These are phyloP conservation scores for Atherix ibis DNA, from an alignment of 2,888 invertebrate species.

Conservation along the genomic window DNA sequence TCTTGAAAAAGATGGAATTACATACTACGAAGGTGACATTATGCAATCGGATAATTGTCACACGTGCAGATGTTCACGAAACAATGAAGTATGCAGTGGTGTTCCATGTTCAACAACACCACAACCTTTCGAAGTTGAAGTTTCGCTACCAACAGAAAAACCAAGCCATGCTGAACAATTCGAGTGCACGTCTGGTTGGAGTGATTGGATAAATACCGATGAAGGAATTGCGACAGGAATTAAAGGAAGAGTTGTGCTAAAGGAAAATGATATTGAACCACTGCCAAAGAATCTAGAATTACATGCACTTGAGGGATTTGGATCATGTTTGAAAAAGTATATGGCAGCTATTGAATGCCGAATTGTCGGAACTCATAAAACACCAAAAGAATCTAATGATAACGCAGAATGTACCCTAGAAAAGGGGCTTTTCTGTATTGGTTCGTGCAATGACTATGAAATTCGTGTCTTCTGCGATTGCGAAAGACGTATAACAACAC, in stretches of 20 bases:
- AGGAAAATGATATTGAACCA: constrained; percentile 38
- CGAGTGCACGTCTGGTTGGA: constrained; percentile 58
- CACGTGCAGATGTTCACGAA: constrained; percentile 59
- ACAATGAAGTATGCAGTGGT: constrained; percentile 52
- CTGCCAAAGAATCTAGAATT: constrained; percentile 39
- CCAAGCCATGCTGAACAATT: constrained; percentile 18
- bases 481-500: constrained; percentile 10
- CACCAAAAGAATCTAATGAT: constrained; percentile 52
- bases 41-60: constrained; percentile 64
- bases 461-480: constrained; percentile 60
- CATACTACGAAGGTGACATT: constrained; percentile 61
- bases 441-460: constrained; percentile 66
- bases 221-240: constrained; percentile 15
- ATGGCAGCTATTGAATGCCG: constrained; percentile 65
- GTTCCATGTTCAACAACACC: constrained; percentile 39
- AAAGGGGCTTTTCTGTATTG: constrained; percentile 52
- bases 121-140: constrained; percentile 3
- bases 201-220: constrained; percentile 51
- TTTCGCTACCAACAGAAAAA: constrained; percentile 15
- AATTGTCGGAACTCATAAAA: constrained; percentile 42
- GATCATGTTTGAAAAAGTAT: constrained; percentile 42
- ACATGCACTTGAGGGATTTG: constrained; percentile 34
- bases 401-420: constrained; percentile 62
- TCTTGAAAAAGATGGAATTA: constrained; percentile 46
- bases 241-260: constrained; percentile 19